Base-by-base conservation (phyloP, 2,797 vertebrate species). In the Bradypodion ventrale region DNA sequence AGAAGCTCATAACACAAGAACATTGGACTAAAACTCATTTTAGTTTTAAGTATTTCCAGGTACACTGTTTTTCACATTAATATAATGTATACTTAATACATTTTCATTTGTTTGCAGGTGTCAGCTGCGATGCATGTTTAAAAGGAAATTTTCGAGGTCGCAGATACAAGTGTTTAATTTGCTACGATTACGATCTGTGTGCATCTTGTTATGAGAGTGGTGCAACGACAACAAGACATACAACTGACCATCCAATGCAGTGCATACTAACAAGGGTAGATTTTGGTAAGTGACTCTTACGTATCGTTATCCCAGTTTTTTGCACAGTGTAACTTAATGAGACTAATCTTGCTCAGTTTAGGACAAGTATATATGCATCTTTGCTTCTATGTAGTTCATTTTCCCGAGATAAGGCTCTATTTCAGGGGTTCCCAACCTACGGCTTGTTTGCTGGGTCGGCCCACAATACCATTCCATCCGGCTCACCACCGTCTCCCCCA, bases 41-140 rank as follows among this genome's bases (percentile, higher is more conserved):
- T 37, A 16, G 4, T 35, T 74, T n/a, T 35, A 42, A 16, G 1
- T 59, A 65, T 69, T 75, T 42, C 16, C 60, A 70, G 42, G 1
- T 78, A 27, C 52, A 49, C 3, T 62, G 42, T 23, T 35, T 78
- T 4, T 4, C 44, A 9, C 21, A 1, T 15, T 40, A 77, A 60
- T 84, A 29, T 2, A 25, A 85, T 85, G 62, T 89, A 21, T 74
- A 66, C 13, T 44, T 87, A 70, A 89, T 86, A 84, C 87, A 35
- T 29, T 37, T 15, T 91, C 90, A 87, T 95, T 90, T 94, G 60
- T 91, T 95, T 87, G 25, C 95, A 99, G 99, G 99, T 98, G 99
- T 99, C 97, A 99, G 98, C 98, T 99, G 99, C 93, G 99, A 99
- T 96, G 99, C 98, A 92, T 99, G 99, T 98, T 98, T 99, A 96